These are phyloP conservation scores for Thelaira solivaga DNA, from an alignment of 2,888 invertebrate species.

Conservation along the genomic window DNA sequence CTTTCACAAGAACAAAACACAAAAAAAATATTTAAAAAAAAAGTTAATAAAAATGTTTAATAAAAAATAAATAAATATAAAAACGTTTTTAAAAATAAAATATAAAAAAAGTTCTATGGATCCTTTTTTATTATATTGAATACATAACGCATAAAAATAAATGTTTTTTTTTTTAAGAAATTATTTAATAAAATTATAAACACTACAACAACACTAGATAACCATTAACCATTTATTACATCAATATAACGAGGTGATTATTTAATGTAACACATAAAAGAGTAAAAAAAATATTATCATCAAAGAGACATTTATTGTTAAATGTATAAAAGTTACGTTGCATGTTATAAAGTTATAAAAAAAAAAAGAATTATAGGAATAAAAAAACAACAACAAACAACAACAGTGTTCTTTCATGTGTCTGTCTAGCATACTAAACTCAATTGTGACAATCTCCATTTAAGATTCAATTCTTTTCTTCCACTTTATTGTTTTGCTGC, in stretches of 20 bases:
- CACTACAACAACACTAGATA: constrained; percentile 35
- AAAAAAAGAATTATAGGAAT: too few species aligned
- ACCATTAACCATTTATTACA: constrained; percentile 53
- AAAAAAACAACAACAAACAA: too few species aligned
- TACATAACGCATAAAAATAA: neutral
- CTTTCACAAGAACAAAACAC: too few species aligned
- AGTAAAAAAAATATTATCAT: constrained; percentile 4
- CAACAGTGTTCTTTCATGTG: constrained; percentile 20
- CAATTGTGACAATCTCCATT: constrained; percentile 17
- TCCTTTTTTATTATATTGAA: too few species aligned
- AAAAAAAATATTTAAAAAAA: too few species aligned
- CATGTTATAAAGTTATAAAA: constrained; percentile 23
- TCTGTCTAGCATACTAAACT: constrained; percentile 38
- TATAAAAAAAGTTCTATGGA: too few species aligned
- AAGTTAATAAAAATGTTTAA: too few species aligned
- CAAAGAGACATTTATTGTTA: constrained; percentile 33
- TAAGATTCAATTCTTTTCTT: neutral
- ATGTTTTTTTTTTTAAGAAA: too few species aligned
- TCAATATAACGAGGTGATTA: constrained; percentile 49
- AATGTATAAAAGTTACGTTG: constrained; percentile 26
- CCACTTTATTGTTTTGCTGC: neutral
- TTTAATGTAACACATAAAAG: constrained; percentile 6
- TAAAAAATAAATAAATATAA: too few species aligned
- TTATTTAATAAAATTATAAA: constrained; percentile 13
- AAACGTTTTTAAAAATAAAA: too few species aligned